Evolutionary conservation across 2,888 invertebrate species (phyloP).

Genomic region (Hypomecis atomaria): DNA sequence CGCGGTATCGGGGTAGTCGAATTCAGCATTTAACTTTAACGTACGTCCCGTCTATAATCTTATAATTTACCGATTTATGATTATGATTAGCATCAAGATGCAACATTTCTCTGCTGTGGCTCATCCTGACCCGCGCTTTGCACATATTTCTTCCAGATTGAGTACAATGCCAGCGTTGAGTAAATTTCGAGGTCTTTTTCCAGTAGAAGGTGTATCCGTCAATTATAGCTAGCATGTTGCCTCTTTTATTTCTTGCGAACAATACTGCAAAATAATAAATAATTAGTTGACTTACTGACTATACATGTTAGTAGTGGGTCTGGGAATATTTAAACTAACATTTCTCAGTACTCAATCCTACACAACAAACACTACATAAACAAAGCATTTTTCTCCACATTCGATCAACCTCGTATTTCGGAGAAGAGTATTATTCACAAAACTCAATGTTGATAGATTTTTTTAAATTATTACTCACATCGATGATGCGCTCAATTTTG

Average conservation of each 20-base stretch:
- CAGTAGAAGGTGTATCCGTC: constrained; percentile 38
- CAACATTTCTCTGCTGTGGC: background rate
- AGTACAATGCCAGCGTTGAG: constrained; percentile 33
- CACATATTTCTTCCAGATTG: background rate
- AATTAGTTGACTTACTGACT: too few relatives aligned
- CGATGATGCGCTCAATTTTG: too few relatives aligned
- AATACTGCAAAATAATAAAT: constrained; percentile 20
- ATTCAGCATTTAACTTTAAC: background rate
- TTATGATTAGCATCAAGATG: background rate
- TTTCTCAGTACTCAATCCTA: too few relatives aligned
- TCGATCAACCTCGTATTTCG: too few relatives aligned
- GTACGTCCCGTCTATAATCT: background rate
- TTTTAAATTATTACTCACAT: too few relatives aligned
- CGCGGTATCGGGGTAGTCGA: too few relatives aligned
- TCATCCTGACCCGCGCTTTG: constrained; percentile 1
- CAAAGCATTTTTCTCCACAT: too few relatives aligned
- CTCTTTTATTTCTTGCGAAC: constrained; percentile 35
- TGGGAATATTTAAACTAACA: too few relatives aligned
- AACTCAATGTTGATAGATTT: too few relatives aligned
- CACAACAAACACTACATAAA: too few relatives aligned
- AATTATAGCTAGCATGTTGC: constrained; percentile 42
- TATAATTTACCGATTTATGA: background rate
- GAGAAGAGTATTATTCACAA: too few relatives aligned
- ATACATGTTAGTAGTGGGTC: too few relatives aligned
- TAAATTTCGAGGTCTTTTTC: constrained; percentile 19